Evolutionary conservation across 2,113 vertebrate species (phyloP).

Genomic region (Rhabdornis inornatus): DNA sequence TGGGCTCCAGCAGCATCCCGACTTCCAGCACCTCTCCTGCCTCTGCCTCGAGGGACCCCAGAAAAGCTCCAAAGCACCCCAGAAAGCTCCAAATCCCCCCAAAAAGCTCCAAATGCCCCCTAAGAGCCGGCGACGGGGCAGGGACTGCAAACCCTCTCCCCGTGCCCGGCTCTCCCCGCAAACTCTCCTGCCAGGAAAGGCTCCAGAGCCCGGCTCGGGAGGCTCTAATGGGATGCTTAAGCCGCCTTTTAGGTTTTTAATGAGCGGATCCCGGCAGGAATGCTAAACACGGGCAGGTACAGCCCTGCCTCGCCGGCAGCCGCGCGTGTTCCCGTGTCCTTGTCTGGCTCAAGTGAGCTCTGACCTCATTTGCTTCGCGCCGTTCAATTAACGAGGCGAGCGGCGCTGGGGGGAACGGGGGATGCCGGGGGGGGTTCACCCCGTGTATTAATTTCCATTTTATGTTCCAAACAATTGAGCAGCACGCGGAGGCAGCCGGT

Average conservation of each 20-base stretch:
- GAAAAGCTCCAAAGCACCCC: too few relatives aligned
- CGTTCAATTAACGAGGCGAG: constrained; percentile 50
- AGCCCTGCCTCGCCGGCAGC: constrained; percentile 17
- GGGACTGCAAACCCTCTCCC: fast-evolving
- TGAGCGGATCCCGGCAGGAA: constrained; percentile 56
- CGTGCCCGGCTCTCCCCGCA: neutral
- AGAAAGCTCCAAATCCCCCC: too few relatives aligned
- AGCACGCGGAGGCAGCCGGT: neutral
- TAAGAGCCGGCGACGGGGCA: fast-evolving
- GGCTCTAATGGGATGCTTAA: constrained; percentile 28
- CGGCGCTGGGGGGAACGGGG: neutral
- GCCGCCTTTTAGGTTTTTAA: constrained; percentile 44
- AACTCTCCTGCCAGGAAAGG: neutral
- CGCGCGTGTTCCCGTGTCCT: constrained; percentile 36
- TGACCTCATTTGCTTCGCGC: constrained; percentile 61
- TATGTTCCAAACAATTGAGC: constrained; percentile 27
- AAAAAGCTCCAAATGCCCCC: neutral
- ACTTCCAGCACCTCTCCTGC: fast-evolving
- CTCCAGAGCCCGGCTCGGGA: neutral
- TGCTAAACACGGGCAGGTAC: constrained; percentile 34
- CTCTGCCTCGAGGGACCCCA: too few relatives aligned
- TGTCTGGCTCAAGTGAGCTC: constrained; percentile 61
- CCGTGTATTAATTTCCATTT: constrained; percentile 41
- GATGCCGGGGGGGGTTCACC: neutral
- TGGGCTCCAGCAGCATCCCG: neutral